Conservation (phyloP, 2,113 vertebrate species). For the Ageneiosus marmoratus region DNA sequence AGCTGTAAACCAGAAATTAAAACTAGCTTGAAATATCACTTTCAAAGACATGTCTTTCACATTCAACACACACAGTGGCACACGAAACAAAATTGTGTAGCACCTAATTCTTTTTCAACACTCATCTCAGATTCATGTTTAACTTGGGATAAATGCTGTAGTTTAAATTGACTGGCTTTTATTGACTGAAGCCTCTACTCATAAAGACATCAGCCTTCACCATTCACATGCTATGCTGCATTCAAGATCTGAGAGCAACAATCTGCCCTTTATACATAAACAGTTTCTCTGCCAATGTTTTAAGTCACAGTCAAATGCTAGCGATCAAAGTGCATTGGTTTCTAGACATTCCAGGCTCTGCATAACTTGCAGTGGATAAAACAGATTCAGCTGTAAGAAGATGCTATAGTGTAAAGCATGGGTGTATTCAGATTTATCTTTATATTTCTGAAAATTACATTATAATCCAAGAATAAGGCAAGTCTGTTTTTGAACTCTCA, state of each 20-base stretch:
- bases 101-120: slow-evolving; percentile 28
- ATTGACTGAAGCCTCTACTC: not conserved
- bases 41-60: slow-evolving; percentile 13
- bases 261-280: slow-evolving; percentile 45
- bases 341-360: slow-evolving; percentile 47
- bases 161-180: not conserved
- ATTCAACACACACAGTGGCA: slow-evolving; percentile 19
- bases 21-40: slow-evolving; percentile 28
- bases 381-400: slow-evolving; percentile 53
- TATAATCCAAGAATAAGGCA: not conserved
- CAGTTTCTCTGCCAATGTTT: slow-evolving; percentile 50
- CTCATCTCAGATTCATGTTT: slow-evolving; percentile 9
- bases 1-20: slow-evolving; percentile 47
- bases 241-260: slow-evolving; percentile 39
- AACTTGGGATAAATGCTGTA: slow-evolving; percentile 1
- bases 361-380: slow-evolving; percentile 55
- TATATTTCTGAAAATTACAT: not conserved
- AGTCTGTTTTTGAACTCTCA: not conserved
- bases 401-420: slow-evolving; percentile 32
- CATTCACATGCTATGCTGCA: slow-evolving; percentile 9
- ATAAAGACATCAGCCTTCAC: slow-evolving; percentile 31
- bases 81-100: too few relatives aligned
- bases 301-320: slow-evolving; percentile 47
- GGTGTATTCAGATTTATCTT: not conserved
- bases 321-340: slow-evolving; percentile 48